Evolutionary conservation across 2,888 invertebrate species (phyloP).

Genomic region (Oeneis ivallda): DNA sequence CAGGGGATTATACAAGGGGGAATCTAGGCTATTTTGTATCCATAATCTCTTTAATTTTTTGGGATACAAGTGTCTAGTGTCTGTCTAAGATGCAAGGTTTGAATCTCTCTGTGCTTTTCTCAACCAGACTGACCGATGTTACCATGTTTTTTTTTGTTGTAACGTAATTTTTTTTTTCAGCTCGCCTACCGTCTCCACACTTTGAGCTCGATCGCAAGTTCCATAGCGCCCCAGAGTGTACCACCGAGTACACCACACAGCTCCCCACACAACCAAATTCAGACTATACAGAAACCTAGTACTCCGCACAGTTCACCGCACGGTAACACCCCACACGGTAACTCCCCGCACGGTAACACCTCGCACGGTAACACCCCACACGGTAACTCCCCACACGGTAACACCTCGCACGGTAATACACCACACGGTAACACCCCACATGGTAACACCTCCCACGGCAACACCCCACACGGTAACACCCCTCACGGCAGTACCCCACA

Average conservation of each 20-base stretch:
- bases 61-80: too few relatives aligned
- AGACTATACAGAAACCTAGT: slow-evolving; percentile 3
- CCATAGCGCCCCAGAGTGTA: slow-evolving; percentile 45
- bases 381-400: background rate
- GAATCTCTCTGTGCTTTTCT: too few relatives aligned
- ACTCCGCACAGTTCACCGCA: background rate
- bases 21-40: too few relatives aligned
- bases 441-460: background rate
- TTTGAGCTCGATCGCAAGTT: slow-evolving; percentile 52
- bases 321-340: slow-evolving; percentile 7
- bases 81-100: too few relatives aligned
- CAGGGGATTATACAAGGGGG: too few relatives aligned
- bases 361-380: slow-evolving; percentile 1
- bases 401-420: background rate
- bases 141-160: background rate
- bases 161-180: slow-evolving; percentile 45
- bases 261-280: slow-evolving; percentile 1
- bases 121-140: too few relatives aligned
- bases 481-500: background rate
- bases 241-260: background rate
- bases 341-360: background rate
- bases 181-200: slow-evolving; percentile 62
- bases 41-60: too few relatives aligned
- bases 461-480: slow-evolving; percentile 39
- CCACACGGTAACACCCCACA: slow-evolving; percentile 2